phyloP scores from a whole-genome alignment of 1,140 invertebrate genomes.

The Drosophila cardini region DNA sequence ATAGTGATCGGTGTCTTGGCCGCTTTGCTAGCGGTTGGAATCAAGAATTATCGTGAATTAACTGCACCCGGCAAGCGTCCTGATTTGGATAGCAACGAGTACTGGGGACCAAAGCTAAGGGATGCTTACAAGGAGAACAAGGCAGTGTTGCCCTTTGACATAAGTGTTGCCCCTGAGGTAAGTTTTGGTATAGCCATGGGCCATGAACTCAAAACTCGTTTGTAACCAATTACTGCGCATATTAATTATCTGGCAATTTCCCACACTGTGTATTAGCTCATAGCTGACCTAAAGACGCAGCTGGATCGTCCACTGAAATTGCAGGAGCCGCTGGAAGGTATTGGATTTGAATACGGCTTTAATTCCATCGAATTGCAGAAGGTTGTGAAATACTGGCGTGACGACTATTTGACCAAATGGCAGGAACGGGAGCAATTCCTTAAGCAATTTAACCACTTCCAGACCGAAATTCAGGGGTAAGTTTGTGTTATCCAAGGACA shows the following conservation, averaged over 20 bases:
- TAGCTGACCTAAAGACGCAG: slow-evolving; percentile 87
- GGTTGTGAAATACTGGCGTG: slow-evolving; percentile 89
- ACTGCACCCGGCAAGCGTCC: slow-evolving; percentile 59
- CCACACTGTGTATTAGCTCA: slow-evolving; percentile 83
- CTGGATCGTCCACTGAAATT: slow-evolving; percentile 86
- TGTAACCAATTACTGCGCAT: slow-evolving; percentile 22
- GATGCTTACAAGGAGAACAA: slow-evolving; percentile 59
- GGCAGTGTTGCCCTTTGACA: slow-evolving; percentile 66
- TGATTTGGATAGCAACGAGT: slow-evolving; percentile 67
- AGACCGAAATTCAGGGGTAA: slow-evolving; percentile 88
- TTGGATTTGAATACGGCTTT: slow-evolving; percentile 91
- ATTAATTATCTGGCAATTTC: slow-evolving; percentile 2
- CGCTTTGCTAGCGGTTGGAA: slow-evolving; percentile 47
- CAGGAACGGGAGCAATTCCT: slow-evolving; percentile 87
- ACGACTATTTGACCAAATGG: slow-evolving; percentile 90
- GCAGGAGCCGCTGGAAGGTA: slow-evolving; percentile 88
- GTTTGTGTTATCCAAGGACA: slow-evolving; percentile 11
- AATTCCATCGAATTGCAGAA: slow-evolving; percentile 89
- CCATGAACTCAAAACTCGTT: slow-evolving; percentile 26
- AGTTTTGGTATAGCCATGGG: slow-evolving; percentile 10
- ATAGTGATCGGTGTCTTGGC: slow-evolving; percentile 57
- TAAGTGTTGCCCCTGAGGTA: slow-evolving; percentile 63
- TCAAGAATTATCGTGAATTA: slow-evolving; percentile 68
- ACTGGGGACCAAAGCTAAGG: slow-evolving; percentile 65
- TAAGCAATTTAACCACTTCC: slow-evolving; percentile 91